Evolutionary conservation across 2,797 vertebrate genomes (phyloP), one percentile per base, ranked within the genome.

Genomic region (Scolopax rusticola): DNA sequence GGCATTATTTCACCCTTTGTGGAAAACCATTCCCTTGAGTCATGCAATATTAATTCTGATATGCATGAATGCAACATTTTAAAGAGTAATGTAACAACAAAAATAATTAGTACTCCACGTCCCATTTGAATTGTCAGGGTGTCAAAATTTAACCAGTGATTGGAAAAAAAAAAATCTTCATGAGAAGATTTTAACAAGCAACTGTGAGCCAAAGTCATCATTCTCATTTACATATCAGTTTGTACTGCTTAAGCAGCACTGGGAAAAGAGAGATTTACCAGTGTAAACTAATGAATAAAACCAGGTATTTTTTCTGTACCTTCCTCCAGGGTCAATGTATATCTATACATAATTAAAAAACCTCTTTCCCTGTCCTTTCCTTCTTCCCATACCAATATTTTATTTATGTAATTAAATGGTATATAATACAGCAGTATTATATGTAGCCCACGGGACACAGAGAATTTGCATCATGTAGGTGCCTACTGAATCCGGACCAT

Each of bases 51-150:
- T 96, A 93, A 91, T 86, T 93, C 41, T 75, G 33, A 84, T 75
- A 80, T 0, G 47, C 71, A 0, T 47, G 78, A 94, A 80, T 91
- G 65, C 65, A 89, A 75, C 41, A 63, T 40, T 87, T 84, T 32
- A 47, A 79, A 96, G 92, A 85, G 67, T 70, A 11, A 89, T 90
- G 53, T 50, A 95, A 92, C 92, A 87, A 71, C 75, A 87, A 77
- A 90, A 95, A 68, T 80, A 93, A 93, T 93, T 93, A 85, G 89
- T 80, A 61, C 38, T 85, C 76, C 78, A 21, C 84, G 76, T 40
- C 47, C 73, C 47, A 85, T 80, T 95, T 87, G 68, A 93, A 77
- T 83, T 85, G 40, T 74, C 3, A 30, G 60, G 60, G 56, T 77
- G 43, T 83, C 87, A 92, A 92, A 90, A 71, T 57, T 24, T 74